These are phyloP conservation scores for Pseudachorutes palmiensis DNA, from an alignment of 1,140 invertebrate genomes.

Conservation along the genomic window DNA sequence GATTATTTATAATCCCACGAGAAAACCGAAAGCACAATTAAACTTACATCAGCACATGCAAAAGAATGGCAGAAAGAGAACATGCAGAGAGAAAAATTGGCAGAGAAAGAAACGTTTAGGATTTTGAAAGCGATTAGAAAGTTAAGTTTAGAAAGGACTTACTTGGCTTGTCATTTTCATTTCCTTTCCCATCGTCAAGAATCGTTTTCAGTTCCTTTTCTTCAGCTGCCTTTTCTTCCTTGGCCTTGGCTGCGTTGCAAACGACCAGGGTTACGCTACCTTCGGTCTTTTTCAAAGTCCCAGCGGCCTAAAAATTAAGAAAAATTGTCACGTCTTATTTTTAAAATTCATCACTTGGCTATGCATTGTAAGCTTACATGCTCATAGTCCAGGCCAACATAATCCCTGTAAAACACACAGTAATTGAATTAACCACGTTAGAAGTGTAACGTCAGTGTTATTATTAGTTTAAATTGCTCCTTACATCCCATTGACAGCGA, in stretches of 20 bases:
- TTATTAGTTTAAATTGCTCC: background rate
- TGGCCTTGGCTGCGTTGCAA: constrained; percentile 68
- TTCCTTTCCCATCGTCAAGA: background rate
- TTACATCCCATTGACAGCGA: constrained; percentile 79
- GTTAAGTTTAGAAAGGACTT: constrained; percentile 30
- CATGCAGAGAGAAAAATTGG: background rate
- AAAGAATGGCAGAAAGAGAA: background rate
- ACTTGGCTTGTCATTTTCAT: constrained; percentile 45
- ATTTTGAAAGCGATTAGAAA: background rate
- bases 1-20: constrained; percentile 5
- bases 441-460: too few species aligned
- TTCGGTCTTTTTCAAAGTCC: constrained; percentile 73
- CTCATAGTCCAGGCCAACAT: constrained; percentile 78
- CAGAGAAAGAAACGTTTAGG: too few species aligned
- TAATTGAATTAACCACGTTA: background rate
- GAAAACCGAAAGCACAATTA: background rate
- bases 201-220: constrained; percentile 24
- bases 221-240: constrained; percentile 42
- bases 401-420: constrained; percentile 43
- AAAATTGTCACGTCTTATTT: too few species aligned
- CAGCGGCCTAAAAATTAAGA: too few species aligned
- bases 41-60: constrained; percentile 9
- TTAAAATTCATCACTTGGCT: too few species aligned
- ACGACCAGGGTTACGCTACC: constrained; percentile 75
- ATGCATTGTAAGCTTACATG: constrained; percentile 67